phyloP scores from a whole-genome alignment of 2,113 vertebrate species.

The Ailurus styani region DNA sequence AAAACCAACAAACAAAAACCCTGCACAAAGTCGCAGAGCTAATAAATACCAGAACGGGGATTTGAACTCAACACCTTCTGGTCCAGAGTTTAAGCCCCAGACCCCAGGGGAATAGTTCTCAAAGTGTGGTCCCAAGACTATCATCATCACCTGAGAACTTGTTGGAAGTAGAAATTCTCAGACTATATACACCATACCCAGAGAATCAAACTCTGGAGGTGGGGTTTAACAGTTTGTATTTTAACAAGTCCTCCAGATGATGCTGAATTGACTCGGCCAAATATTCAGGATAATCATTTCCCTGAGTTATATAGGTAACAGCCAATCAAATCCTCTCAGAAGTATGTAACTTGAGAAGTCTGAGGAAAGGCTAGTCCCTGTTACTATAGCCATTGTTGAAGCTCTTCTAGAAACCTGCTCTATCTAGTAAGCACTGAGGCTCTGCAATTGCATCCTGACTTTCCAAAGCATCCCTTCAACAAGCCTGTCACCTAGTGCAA shows the following conservation, averaged over 20 bases:
- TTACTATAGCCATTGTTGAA: neutral
- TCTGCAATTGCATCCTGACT: neutral
- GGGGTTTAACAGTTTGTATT: neutral
- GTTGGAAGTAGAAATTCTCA: neutral
- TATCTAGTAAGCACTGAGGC: neutral
- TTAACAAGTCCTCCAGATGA: neutral
- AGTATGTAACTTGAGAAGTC: neutral
- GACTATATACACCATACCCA: neutral
- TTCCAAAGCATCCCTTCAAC: neutral
- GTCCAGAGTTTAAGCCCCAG: neutral
- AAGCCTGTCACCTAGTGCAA: neutral
- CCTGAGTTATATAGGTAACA: neutral
- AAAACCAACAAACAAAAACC: neutral
- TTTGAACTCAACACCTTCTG: neutral
- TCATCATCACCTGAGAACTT: neutral
- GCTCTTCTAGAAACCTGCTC: neutral
- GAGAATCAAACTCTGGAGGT: neutral
- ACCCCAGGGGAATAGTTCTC: neutral
- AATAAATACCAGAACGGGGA: neutral
- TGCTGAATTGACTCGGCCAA: neutral
- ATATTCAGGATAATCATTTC: neutral
- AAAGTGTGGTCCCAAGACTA: neutral
- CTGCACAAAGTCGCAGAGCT: neutral
- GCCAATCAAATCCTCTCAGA: neutral
- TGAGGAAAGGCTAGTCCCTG: neutral